Conservation (phyloP, 2,797 vertebrate species). For the Adelosebastes latens region DNA sequence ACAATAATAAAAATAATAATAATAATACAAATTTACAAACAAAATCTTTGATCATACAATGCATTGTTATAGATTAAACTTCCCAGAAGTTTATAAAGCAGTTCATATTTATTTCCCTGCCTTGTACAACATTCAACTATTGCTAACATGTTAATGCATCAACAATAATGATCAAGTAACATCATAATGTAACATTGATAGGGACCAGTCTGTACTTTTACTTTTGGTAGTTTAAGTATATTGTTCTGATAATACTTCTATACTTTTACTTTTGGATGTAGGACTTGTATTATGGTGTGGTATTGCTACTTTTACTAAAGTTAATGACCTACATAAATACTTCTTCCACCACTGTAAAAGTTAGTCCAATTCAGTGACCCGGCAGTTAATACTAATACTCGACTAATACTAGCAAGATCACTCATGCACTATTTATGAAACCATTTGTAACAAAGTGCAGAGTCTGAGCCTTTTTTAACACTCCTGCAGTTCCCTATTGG, state of each 20-base stretch:
- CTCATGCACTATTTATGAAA: conserved; percentile 6
- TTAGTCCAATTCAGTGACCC: not conserved
- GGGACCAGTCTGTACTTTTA: not conserved
- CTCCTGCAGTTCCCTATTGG: not conserved
- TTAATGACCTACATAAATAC: not conserved
- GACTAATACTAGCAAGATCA: no score
- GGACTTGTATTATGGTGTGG: not conserved
- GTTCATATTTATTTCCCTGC: not conserved
- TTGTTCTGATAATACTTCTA: not conserved
- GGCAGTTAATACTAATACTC: not conserved
- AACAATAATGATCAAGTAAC: not conserved
- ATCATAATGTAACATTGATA: no score
- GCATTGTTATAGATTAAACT: not conserved
- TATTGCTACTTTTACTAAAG: not conserved
- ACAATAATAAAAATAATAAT: no score
- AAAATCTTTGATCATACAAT: not conserved
- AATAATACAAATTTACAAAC: no score
- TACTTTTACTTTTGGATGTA: not conserved
- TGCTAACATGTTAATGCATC: not conserved
- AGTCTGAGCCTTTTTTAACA: conserved; percentile 2
- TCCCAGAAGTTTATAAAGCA: not conserved
- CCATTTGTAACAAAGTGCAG: not conserved
- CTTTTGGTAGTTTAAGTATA: not conserved
- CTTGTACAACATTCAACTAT: not conserved
- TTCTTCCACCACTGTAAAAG: not conserved